Evolutionary conservation across 1,140 invertebrate genomes (phyloP), one percentile per base, ranked within the genome.

Genomic region (Bombus affinis): DNA sequence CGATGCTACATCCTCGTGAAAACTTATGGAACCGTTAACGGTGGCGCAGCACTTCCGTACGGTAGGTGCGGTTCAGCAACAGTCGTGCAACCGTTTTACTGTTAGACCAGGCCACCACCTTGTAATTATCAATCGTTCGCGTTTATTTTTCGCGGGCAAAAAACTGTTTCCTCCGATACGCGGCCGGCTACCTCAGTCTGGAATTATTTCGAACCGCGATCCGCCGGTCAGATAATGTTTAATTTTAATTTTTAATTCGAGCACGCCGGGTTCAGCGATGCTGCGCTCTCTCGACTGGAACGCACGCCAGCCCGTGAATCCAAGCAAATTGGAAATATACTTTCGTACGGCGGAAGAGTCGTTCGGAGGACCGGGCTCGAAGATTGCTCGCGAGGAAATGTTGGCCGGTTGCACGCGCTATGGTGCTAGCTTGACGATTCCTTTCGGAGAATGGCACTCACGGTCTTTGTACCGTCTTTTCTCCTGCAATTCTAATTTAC

Each of bases 81-180:
- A 39, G 37, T 3, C 1, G 22, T 25, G 39, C 32, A n/a, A 76
- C 28, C 59, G 73, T 83, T 76, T 83, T 57, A 83, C 44, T 77
- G 74, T 77, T 70, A 83, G 65, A 83, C n/a, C 3, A 42, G 44
- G 32, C 35, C 32, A 8, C 74, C 12, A 4, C 74, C 35, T 8
- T 68, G 81, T 57, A 83, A 83, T 83, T 83, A 83, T 77, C 74
- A 78, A 83, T 83, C 81, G 72, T 66, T 35, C 65, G 81, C 59
- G 37, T 83, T 83, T 83, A 76, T 75, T 83, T 82, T 62, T 72
- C 71, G 44, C 62, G 39, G 71, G 57, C 39, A 44, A 47, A 73
- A 83, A 44, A 37, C 59, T 35, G 59, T 76, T 83, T 83, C 81
- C 72, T n/a, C 76, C n/a, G 42, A 83, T 74, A 53, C 59, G 32